Conservation (phyloP, 2,888 invertebrate genomes). For the Graphium colonna region DNA sequence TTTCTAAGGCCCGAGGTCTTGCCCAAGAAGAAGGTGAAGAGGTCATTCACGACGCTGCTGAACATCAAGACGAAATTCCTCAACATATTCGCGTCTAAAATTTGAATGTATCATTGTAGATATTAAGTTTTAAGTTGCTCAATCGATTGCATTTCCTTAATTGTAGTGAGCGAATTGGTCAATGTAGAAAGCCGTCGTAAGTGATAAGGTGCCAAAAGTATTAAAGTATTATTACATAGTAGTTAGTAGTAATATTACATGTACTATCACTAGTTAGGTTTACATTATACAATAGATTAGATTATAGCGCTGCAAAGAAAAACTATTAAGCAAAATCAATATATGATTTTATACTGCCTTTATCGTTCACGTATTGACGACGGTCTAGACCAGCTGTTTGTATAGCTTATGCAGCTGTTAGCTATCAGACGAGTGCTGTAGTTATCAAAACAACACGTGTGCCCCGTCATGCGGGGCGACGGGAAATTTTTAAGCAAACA, state of each 20-base stretch:
- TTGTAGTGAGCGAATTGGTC: slow-evolving; percentile 30
- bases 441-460: slow-evolving; percentile 21
- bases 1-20: slow-evolving; percentile 55
- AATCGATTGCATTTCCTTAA: slow-evolving; percentile 67
- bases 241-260: background rate
- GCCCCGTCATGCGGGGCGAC: slow-evolving; percentile 1
- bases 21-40: slow-evolving; percentile 72
- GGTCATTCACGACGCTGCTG: slow-evolving; percentile 67
- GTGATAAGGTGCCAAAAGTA: slow-evolving; percentile 14
- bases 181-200: slow-evolving; percentile 8
- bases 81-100: slow-evolving; percentile 68
- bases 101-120: slow-evolving; percentile 43
- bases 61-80: slow-evolving; percentile 72
- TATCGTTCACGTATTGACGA: slow-evolving; percentile 4
- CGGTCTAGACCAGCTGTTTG: slow-evolving; percentile 1
- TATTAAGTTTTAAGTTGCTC: slow-evolving; percentile 59
- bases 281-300: background rate
- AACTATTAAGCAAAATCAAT: too few species aligned
- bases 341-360: background rate
- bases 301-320: background rate
- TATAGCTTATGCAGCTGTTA: slow-evolving; percentile 13
- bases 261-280: background rate
- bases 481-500: slow-evolving; percentile 18
- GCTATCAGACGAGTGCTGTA: slow-evolving; percentile 5
- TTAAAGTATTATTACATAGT: background rate